These are phyloP conservation scores for Megalopta genalis DNA, from an alignment of 1,140 invertebrate genomes.

Conservation along the genomic window DNA sequence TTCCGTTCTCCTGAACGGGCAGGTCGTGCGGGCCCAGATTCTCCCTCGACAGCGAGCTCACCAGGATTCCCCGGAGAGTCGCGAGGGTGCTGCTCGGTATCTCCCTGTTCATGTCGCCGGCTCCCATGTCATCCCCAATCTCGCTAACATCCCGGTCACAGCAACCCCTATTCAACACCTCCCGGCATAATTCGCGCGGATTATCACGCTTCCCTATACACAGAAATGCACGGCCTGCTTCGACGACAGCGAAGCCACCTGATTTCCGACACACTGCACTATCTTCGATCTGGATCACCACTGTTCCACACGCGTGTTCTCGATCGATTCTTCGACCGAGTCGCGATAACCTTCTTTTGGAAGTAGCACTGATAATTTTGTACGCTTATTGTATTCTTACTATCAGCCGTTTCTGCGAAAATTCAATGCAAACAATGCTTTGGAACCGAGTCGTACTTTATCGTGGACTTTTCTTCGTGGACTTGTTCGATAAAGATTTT, in stretches of 20 bases:
- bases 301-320: background rate
- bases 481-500: too few relatives aligned
- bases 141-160: constrained; percentile 3
- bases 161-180: background rate
- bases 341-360: too few relatives aligned
- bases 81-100: constrained; percentile 81
- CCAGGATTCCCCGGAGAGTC: constrained; percentile 82
- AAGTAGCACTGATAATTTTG: too few relatives aligned
- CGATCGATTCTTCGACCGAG: background rate
- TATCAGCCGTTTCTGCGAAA: too few relatives aligned
- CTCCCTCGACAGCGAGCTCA: constrained; percentile 82
- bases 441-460: too few relatives aligned
- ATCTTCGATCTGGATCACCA: background rate
- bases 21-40: constrained; percentile 81
- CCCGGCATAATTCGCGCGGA: background rate
- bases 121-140: constrained; percentile 69
- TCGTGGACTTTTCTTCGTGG: too few relatives aligned
- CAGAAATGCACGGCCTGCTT: constrained; percentile 31
- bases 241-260: constrained; percentile 33
- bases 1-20: constrained; percentile 68
- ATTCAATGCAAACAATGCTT: background rate
- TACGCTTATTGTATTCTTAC: too few relatives aligned
- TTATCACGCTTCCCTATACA: background rate
- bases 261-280: constrained; percentile 8
- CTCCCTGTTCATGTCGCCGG: constrained; percentile 77